A percentile compares a stretch with the other conserved stretches of the same genome.
phyloP scores from a whole-genome alignment of 2,797 vertebrate genomes.

The Pogonophryne albipinna region DNA sequence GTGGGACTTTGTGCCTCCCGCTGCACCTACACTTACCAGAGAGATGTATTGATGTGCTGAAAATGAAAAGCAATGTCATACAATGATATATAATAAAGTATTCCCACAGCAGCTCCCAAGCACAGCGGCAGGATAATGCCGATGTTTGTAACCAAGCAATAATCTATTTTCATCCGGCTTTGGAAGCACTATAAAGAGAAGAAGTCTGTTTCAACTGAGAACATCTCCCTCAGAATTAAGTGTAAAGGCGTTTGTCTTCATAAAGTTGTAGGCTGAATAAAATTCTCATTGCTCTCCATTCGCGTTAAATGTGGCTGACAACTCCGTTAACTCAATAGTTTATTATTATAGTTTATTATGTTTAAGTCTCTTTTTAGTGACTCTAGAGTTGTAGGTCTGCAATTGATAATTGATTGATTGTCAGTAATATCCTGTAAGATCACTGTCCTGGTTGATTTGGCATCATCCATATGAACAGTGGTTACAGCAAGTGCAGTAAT shows the following conservation, averaged over 20 bases:
- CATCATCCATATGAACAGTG: too few relatives aligned
- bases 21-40: slow-evolving; percentile 11
- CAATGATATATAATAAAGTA: slow-evolving; percentile 16
- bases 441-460: background rate
- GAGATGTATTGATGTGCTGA: slow-evolving; percentile 42
- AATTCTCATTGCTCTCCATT: background rate
- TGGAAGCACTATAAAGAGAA: slow-evolving; percentile 8
- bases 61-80: slow-evolving; percentile 34
- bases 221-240: background rate
- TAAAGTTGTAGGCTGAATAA: background rate
- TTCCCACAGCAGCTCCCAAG: slow-evolving; percentile 33
- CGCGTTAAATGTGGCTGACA: background rate
- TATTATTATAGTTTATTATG: background rate
- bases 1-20: slow-evolving; percentile 16
- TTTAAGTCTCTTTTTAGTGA: slow-evolving; percentile 1
- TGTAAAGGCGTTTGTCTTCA: too few relatives aligned
- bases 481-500: background rate
- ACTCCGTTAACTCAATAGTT: background rate
- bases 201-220: background rate
- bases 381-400: background rate
- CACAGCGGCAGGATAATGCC: slow-evolving; percentile 9
- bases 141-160: slow-evolving; percentile 14
- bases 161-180: slow-evolving; percentile 38
- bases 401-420: background rate
- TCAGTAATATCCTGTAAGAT: slow-evolving; percentile 5